A percentile compares a stretch with the other conserved stretches of the same genome.
Conservation (phyloP, 2,113 vertebrate species). For the Scortum barcoo region DNA sequence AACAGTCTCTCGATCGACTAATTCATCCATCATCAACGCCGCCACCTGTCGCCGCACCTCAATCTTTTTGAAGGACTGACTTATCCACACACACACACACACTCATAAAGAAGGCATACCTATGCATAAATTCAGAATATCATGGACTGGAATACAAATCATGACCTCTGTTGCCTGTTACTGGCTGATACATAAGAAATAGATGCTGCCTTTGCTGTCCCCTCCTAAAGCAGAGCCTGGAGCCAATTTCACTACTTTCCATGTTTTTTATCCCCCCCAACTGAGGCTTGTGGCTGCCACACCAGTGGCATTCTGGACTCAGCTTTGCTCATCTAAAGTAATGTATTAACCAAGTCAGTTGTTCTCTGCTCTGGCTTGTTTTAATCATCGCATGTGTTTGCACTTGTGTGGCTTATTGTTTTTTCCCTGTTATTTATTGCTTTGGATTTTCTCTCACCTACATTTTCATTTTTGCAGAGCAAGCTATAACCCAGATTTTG, state of each 20-base stretch:
- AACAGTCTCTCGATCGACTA: conserved; percentile 35
- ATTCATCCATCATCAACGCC: conserved; percentile 60
- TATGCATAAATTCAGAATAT: conserved; percentile 61
- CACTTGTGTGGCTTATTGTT: neutral
- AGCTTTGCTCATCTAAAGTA: neutral
- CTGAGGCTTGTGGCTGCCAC: conserved; percentile 8
- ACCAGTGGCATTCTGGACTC: conserved; percentile 5
- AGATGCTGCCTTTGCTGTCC: conserved; percentile 38
- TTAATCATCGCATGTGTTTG: conserved; percentile 7
- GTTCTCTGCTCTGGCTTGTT: neutral
- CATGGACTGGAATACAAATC: conserved; percentile 68
- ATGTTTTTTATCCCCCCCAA: conserved; percentile 1
- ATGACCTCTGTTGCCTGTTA: conserved; percentile 62
- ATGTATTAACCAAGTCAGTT: neutral
- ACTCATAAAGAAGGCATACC: conserved; percentile 58
- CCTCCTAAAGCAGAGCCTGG: conserved; percentile 34
- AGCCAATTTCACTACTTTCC: conserved; percentile 40
- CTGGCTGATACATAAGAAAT: conserved; percentile 55
- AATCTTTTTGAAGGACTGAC: conserved; percentile 62
- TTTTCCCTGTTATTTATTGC: neutral
- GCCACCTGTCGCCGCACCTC: conserved; percentile 38
- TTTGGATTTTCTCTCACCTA: neutral
- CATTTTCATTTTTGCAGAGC: conserved; percentile 7
- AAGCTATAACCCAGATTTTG: neutral
- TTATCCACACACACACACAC: conserved; percentile 23